phyloP scores from a whole-genome alignment of 2,888 invertebrate species.

The Pogonocherus hispidulus region DNA sequence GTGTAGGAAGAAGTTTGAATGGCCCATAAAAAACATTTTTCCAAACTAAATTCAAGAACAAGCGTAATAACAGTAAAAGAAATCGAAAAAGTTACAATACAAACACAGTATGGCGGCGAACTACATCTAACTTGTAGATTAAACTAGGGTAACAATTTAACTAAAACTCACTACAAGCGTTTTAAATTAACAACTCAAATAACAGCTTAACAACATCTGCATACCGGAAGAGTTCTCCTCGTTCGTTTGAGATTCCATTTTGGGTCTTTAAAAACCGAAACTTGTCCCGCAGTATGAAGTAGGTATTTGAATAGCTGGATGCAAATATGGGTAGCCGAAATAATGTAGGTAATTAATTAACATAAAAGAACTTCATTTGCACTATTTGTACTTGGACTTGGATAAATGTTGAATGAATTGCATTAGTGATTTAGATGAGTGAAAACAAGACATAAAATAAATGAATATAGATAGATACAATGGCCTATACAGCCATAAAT shows the following conservation, averaged over 20 bases:
- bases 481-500: too few species aligned
- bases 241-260: too few species aligned
- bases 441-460: too few species aligned
- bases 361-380: too few species aligned
- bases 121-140: constrained; percentile 39
- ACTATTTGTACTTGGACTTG: too few species aligned
- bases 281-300: not conserved
- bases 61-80: constrained; percentile 15
- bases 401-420: too few species aligned
- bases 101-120: constrained; percentile 15
- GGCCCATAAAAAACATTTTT: constrained; percentile 7
- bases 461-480: too few species aligned
- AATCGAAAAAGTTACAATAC: constrained; percentile 26
- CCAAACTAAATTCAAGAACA: not conserved
- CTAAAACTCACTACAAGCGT: constrained; percentile 19
- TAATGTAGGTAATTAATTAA: too few species aligned
- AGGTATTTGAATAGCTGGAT: not conserved
- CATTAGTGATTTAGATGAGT: too few species aligned
- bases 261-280: not conserved
- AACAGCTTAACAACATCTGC: constrained; percentile 27
- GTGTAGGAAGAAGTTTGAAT: not conserved
- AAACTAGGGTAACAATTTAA: constrained; percentile 34
- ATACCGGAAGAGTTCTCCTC: constrained; percentile 3
- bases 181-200: constrained; percentile 38
- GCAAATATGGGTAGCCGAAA: not conserved